Evolutionary conservation across 2,113 vertebrate species (phyloP).

Genomic region (Poecile atricapillus): DNA sequence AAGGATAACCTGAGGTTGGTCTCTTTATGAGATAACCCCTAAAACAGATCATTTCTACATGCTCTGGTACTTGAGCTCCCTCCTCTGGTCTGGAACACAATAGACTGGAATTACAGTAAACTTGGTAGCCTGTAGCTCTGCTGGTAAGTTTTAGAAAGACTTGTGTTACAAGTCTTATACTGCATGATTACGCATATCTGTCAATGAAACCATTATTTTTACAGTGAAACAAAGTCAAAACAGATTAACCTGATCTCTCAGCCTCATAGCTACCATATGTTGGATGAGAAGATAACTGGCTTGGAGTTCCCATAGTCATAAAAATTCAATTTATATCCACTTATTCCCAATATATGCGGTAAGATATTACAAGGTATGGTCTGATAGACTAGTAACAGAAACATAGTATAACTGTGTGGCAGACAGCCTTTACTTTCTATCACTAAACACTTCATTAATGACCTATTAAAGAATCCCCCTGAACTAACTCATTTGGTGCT

Average conservation of each 20-base stretch:
- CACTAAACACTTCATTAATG: conserved; percentile 3
- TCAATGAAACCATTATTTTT: neutral
- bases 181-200: neutral
- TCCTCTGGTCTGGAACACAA: fast-evolving
- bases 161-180: neutral
- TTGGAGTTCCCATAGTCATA: neutral
- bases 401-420: neutral
- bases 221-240: neutral
- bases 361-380: neutral
- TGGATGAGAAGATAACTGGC: neutral
- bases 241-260: neutral
- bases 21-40: neutral
- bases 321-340: conserved; percentile 15
- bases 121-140: neutral
- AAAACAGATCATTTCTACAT: neutral
- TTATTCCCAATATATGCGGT: neutral
- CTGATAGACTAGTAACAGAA: conserved; percentile 39
- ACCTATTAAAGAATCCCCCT: conserved; percentile 22
- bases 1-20: neutral
- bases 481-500: neutral
- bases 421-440: neutral
- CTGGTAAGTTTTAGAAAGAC: neutral
- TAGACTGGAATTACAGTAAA: neutral
- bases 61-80: neutral
- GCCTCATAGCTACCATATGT: neutral